These are phyloP conservation scores for Hypsopygia costalis DNA, from an alignment of 2,888 invertebrate species.

Conservation along the genomic window DNA sequence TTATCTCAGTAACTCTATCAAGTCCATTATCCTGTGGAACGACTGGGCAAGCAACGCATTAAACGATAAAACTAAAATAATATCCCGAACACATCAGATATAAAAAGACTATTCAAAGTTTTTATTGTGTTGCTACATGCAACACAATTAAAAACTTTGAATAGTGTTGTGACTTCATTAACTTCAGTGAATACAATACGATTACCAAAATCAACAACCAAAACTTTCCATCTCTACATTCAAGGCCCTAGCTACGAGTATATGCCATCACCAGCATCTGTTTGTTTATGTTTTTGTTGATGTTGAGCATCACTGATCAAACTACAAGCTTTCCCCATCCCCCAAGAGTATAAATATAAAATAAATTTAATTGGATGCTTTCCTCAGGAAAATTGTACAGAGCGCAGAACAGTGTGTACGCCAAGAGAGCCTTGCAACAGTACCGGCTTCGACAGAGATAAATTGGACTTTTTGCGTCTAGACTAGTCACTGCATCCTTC, in stretches of 20 bases:
- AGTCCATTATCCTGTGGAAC: too few relatives aligned
- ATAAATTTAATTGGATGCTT: not conserved
- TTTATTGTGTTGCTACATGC: too few relatives aligned
- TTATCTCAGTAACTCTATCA: slow-evolving; percentile 34
- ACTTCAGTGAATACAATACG: too few relatives aligned
- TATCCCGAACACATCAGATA: too few relatives aligned
- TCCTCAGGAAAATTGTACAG: not conserved
- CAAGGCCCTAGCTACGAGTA: not conserved
- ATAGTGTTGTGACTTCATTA: too few relatives aligned
- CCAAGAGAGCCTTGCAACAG: slow-evolving; percentile 43
- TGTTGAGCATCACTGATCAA: slow-evolving; percentile 5
- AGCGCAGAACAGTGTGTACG: slow-evolving; percentile 25
- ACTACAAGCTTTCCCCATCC: not conserved
- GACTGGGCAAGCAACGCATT: too few relatives aligned
- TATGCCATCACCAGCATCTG: not conserved
- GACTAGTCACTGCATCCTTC: slow-evolving; percentile 37
- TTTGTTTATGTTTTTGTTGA: slow-evolving; percentile 10
- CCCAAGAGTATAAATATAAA: not conserved
- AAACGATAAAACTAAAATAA: too few relatives aligned
- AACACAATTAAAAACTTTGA: too few relatives aligned
- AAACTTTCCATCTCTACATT: not conserved
- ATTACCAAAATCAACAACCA: too few relatives aligned
- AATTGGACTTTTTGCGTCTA: slow-evolving; percentile 49
- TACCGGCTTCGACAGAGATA: slow-evolving; percentile 49
- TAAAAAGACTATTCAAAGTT: too few relatives aligned